Conservation (phyloP, 2,113 vertebrate species). For the Nycticryphes semicollaris region DNA sequence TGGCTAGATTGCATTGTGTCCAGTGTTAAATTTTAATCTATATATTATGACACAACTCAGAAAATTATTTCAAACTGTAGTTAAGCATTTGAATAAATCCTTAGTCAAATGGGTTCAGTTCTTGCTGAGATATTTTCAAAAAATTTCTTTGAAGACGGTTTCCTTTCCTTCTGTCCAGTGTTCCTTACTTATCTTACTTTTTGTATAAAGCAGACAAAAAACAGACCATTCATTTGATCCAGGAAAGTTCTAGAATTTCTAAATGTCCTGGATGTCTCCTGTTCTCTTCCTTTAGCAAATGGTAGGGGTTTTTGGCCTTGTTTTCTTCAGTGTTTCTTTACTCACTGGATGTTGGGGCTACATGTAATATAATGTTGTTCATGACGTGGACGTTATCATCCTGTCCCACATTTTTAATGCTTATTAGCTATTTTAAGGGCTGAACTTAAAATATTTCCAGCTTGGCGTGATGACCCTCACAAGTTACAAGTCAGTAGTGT, state of each 20-base stretch:
- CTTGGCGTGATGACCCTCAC: background rate
- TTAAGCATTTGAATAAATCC: background rate
- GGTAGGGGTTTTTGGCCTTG: background rate
- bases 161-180: background rate
- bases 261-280: background rate
- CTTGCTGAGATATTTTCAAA: background rate
- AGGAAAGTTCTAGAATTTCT: background rate
- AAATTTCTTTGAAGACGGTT: background rate
- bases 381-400: background rate
- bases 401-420: background rate
- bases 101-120: background rate
- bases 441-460: background rate
- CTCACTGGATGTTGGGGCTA: background rate
- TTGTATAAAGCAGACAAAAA: background rate
- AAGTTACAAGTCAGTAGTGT: background rate
- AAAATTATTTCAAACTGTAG: background rate
- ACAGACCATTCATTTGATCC: background rate
- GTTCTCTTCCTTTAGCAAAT: background rate
- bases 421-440: background rate
- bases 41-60: background rate
- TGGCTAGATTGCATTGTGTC: background rate
- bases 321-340: background rate
- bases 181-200: background rate
- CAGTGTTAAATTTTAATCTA: background rate
- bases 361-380: background rate